Percentiles rank a stretch among this genome's conserved stretches.
Conservation (phyloP, 2,797 vertebrate genomes). For the Urosaurus nigricauda region DNA sequence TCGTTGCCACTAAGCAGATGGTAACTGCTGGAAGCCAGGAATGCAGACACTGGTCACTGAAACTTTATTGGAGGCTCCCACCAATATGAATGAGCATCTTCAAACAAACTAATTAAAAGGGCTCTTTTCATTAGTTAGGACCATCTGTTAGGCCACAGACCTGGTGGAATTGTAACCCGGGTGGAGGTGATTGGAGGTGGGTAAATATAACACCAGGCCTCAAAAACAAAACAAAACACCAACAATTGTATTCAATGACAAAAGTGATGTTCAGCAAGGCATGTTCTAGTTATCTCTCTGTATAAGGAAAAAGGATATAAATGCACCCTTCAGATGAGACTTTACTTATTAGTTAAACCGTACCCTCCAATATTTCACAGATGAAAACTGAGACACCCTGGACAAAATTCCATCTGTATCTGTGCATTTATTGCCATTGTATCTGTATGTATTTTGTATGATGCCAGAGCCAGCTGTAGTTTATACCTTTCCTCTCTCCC, state of each 20-base stretch:
- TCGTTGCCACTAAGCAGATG: slow-evolving; percentile 89
- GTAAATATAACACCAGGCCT: slow-evolving; percentile 23
- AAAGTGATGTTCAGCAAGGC: slow-evolving; percentile 24
- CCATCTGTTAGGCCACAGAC: slow-evolving; percentile 89
- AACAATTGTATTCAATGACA: slow-evolving; percentile 33
- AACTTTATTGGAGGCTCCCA: slow-evolving; percentile 83
- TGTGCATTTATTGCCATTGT: too few species aligned
- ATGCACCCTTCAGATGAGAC: not conserved
- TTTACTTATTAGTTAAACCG: slow-evolving; percentile 5
- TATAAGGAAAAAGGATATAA: not conserved
- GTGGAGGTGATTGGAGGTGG: slow-evolving; percentile 75
- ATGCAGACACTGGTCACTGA: slow-evolving; percentile 81
- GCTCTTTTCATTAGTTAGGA: slow-evolving; percentile 85
- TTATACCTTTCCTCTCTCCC: too few species aligned
- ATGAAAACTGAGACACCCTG: too few species aligned
- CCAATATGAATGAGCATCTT: slow-evolving; percentile 86
- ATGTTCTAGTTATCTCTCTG: not conserved
- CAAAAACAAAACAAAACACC: not conserved
- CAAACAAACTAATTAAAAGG: slow-evolving; percentile 91
- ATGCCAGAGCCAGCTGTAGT: too few species aligned
- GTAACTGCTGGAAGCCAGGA: slow-evolving; percentile 86
- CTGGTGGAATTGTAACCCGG: slow-evolving; percentile 79
- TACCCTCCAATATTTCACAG: too few species aligned
- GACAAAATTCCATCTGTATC: too few species aligned
- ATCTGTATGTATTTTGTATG: too few species aligned